Percentiles rank a stretch among this genome's conserved stretches.
Evolutionary conservation across 2,797 vertebrate species (phyloP).

Genomic region (Sebastes itinus): DNA sequence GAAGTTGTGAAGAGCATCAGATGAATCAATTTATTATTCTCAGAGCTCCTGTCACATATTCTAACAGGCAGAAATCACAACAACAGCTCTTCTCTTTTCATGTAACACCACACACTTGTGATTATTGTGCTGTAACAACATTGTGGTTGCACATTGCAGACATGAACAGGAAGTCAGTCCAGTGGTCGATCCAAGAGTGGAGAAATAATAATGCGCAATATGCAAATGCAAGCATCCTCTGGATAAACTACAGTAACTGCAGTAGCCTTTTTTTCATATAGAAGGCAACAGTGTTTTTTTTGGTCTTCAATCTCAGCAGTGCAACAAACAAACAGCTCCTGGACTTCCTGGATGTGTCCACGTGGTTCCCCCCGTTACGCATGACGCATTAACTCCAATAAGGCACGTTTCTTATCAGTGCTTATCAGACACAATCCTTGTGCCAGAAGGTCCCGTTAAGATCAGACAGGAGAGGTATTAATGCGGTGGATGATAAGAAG

Average conservation of each 20-base stretch:
- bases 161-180: neutral
- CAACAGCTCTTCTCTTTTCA: neutral
- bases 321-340: conserved; percentile 18
- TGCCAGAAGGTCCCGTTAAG: neutral
- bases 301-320: conserved; percentile 21
- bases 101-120: neutral
- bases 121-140: conserved; percentile 1
- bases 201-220: neutral
- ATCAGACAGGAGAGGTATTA: neutral
- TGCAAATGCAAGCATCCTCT: neutral
- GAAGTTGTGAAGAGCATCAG: neutral
- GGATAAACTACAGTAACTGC: neutral
- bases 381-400: conserved; percentile 23
- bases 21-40: conserved; percentile 38
- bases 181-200: conserved; percentile 8
- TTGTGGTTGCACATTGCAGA: too few species aligned
- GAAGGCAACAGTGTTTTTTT: conserved; percentile 33
- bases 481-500: neutral
- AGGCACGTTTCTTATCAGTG: conserved; percentile 57
- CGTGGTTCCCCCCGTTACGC: neutral
- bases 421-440: neutral
- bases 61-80: neutral
- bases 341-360: conserved; percentile 56
- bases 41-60: neutral
- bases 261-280: conserved; percentile 1